Evolutionary conservation across 1,140 invertebrate species (phyloP), one percentile per base, ranked within the genome.

Genomic region (Octopus sinensis): DNA sequence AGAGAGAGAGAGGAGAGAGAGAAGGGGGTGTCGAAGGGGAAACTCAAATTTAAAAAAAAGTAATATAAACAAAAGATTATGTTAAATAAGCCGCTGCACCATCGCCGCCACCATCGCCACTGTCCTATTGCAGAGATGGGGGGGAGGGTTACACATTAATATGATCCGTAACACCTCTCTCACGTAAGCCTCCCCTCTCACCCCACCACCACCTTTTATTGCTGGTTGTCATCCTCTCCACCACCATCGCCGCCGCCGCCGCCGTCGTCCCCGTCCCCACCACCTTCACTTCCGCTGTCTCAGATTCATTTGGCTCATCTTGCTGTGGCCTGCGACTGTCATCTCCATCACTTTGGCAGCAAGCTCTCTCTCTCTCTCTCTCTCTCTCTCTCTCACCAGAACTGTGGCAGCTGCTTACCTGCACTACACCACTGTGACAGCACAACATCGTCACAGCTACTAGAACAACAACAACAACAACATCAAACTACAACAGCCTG

Each of bases 381-480:
- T 80, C 79, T 80, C 56, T 80, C 79, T 80, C 79, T 80, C 79
- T 80, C 79, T 80, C 56, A 62, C 56, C 30, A 43, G 12, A n/a
- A 79, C 43, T 53, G 10, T 53, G 30, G 54, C 43, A 79, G 78
- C 7, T 43, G 54, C 30, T 43, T 43, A 43, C 30, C 30, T 43
- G 30, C 6, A 79, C n/a, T 54, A 43, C 7, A 4, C 54, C 30
- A 43, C 30, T 43, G 30, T 43, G 30, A 43, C 30, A 43, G 30
- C 30, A 43, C 30, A 43, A 43, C 30, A 43, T 43, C 30, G 30
- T 43, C 30, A 43, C 30, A 43, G 30, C 30, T 43, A 43, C 30
- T 43, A 43, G 30, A 43, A 43, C 30, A 43, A 43, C 30, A 43
- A 43, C 30, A 43, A 43, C 30, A 43, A 43, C 30, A 43, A 43